Conservation (phyloP, 2,113 vertebrate genomes). For the Myocastor coypus region DNA sequence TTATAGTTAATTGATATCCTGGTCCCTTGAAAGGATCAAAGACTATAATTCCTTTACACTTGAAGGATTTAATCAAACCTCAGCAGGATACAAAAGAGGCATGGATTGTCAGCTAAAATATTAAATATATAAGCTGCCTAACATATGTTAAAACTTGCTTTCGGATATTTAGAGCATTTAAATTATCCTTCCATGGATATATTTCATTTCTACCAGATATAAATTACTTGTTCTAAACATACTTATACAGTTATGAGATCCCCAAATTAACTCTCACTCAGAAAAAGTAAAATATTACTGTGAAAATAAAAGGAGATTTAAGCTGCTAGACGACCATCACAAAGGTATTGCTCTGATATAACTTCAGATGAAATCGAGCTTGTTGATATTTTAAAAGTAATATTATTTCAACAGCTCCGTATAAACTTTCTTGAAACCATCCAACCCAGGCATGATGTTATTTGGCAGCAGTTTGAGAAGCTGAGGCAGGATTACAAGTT, state of each 20-base stretch:
- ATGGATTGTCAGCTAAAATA: conserved; percentile 34
- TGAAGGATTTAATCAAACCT: conserved; percentile 7
- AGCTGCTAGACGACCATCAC: conserved; percentile 77
- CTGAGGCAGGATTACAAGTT: not conserved
- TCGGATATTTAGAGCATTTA: conserved; percentile 68
- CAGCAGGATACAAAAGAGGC: not conserved
- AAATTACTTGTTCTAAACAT: conserved; percentile 76
- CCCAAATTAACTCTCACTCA: conserved; percentile 83
- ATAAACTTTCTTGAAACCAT: not conserved
- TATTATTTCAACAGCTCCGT: conserved; percentile 13
- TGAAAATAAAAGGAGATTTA: conserved; percentile 75
- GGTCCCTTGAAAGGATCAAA: not conserved
- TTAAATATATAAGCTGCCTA: conserved; percentile 36
- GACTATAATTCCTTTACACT: conserved; percentile 37
- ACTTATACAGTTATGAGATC: conserved; percentile 82
- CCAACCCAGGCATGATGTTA: not conserved
- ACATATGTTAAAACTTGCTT: conserved; percentile 72
- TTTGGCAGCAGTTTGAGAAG: not conserved
- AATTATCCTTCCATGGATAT: conserved; percentile 59
- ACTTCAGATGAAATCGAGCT: conserved; percentile 59
- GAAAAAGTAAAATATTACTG: conserved; percentile 79
- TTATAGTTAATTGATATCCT: not conserved
- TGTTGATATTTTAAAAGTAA: not conserved
- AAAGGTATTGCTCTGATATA: conserved; percentile 69
- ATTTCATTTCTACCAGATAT: conserved; percentile 46